Base-by-base conservation (phyloP, 2,113 vertebrate genomes). In the Polypterus senegalus region DNA sequence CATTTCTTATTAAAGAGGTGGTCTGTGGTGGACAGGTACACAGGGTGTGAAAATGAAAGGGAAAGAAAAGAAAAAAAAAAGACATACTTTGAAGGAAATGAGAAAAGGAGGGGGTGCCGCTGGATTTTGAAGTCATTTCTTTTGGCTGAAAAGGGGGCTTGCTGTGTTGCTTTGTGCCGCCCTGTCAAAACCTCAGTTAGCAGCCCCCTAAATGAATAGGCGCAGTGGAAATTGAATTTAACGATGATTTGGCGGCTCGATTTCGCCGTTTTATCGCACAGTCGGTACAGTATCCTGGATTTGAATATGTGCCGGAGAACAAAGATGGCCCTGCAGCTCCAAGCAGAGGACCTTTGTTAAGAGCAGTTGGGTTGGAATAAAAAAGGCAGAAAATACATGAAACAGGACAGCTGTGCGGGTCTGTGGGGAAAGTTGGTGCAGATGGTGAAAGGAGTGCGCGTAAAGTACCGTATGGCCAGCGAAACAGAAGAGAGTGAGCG, bases 381-480 rank as follows among this genome's bases (percentile, higher is more conserved):
- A 69, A 75, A 73, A 72, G 71, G 66, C 68, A 60, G 68, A 77
- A 72, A 79, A 78, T 81, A 81, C 86, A 79, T 83, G 79, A 81
- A 80, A 77, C 70, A 67, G 79, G 80, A 81, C 86, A 88, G 85
- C 81, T 86, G 83, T 78, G 81, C 76, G 71, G 69, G 78, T 88
- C 86, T 89, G 77, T 78, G 74, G 83, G 86, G 81, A 84, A 82
- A 80, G 76, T 81, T 77, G 76, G 78, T 85, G 72, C 80, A 87
- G 83, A 83, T 84, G 79, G 84, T 77, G 77, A 66, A 69, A 72
- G 70, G 72, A 73, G 70, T 71, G 69, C 67, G 67, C 72, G 73
- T 75, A 74, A 72, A 75, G 63, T 62, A 67, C 75, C 71, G 75
- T 75, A 75, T 77, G 75, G 69, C 66, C 72, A 70, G 67, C 71